A percentile compares a stretch with the other conserved stretches of the same genome.
Conservation (phyloP, 2,113 vertebrate species). For the Macroglossus sobrinus region DNA sequence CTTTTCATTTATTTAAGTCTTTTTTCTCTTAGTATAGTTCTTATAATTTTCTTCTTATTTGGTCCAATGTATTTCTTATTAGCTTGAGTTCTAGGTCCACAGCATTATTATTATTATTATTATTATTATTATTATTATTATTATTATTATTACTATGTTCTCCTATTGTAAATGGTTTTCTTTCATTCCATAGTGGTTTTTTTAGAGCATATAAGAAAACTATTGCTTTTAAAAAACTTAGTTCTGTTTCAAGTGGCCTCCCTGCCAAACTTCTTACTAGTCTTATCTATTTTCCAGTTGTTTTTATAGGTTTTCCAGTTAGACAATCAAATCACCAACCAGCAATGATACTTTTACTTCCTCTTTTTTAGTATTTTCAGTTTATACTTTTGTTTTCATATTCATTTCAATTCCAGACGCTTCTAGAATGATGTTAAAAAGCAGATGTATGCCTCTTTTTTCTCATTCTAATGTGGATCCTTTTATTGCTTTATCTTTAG, state of each 20-base stretch:
- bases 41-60: constrained; percentile 5
- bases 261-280: neutral
- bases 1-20: constrained; percentile 6
- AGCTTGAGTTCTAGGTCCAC: neutral
- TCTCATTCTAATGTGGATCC: neutral
- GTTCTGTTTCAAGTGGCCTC: neutral
- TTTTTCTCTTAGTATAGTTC: neutral
- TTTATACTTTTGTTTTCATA: neutral
- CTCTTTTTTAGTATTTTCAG: neutral
- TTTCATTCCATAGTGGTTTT: neutral
- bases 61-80: neutral
- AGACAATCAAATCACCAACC: neutral
- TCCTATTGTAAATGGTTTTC: neutral
- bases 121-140: neutral
- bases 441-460: neutral
- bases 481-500: neutral
- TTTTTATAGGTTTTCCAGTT: neutral
- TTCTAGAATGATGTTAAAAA: neutral
- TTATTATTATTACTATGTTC: neutral
- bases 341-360: neutral
- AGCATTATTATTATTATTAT: neutral
- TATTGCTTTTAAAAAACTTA: constrained; percentile 26
- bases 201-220: constrained; percentile 6
- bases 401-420: neutral
- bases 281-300: neutral